phyloP scores from a whole-genome alignment of 2,113 vertebrate species.

The Bubo blakistoni region DNA sequence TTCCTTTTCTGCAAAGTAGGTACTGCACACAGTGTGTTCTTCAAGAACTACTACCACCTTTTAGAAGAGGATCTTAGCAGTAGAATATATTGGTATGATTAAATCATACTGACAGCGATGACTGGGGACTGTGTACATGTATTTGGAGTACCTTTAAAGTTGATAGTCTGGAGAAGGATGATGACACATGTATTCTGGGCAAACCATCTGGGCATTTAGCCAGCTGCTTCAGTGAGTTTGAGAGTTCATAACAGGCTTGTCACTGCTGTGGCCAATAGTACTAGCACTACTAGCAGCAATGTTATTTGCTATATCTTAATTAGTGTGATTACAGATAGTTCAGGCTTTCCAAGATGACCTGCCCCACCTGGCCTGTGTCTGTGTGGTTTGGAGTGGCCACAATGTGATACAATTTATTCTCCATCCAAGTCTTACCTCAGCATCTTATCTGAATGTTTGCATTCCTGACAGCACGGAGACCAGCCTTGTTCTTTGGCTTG shows the following conservation, averaged over 20 bases:
- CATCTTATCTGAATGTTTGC: not conserved
- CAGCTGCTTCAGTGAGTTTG: not conserved
- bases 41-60: constrained; percentile 6
- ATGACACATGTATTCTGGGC: not conserved
- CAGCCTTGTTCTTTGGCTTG: not conserved
- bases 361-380: not conserved
- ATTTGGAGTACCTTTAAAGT: not conserved
- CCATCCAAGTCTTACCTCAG: not conserved
- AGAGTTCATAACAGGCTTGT: not conserved
- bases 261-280: not conserved
- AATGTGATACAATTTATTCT: not conserved
- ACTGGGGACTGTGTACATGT: not conserved
- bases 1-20: constrained; percentile 11
- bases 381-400: not conserved
- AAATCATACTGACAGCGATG: not conserved
- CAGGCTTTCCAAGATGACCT: not conserved
- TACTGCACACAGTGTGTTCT: not conserved
- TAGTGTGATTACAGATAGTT: not conserved
- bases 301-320: not conserved
- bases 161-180: not conserved
- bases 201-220: not conserved
- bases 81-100: not conserved
- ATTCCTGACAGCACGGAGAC: not conserved
- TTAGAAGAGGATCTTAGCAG: not conserved
- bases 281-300: not conserved